Conservation (phyloP, 2,113 vertebrate species). For the Turnix velox region DNA sequence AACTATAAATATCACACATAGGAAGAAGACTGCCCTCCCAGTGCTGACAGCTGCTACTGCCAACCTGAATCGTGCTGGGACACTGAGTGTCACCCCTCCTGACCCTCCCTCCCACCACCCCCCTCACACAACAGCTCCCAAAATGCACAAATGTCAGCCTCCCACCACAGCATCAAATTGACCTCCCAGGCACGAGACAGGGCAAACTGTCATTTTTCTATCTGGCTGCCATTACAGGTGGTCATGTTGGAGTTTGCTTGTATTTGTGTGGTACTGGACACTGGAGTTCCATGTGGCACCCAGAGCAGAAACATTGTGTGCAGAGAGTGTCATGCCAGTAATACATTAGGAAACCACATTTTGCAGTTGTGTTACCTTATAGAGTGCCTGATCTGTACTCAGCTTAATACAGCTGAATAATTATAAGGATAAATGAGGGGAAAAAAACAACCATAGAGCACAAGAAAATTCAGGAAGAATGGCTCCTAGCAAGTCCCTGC, state of each 20-base stretch:
- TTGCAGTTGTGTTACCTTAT: background rate
- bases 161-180: background rate
- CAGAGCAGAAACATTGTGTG: background rate
- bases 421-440: background rate
- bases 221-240: background rate
- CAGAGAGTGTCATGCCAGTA: background rate
- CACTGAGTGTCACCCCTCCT: background rate
- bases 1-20: background rate
- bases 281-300: background rate
- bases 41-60: background rate
- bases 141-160: background rate
- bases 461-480: background rate
- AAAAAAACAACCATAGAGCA: background rate
- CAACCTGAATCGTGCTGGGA: accelerated
- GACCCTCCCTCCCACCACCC: accelerated
- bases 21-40: background rate
- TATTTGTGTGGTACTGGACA: accelerated
- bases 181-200: background rate
- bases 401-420: background rate
- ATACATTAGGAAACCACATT: background rate
- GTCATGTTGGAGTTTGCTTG: background rate
- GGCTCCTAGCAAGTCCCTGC: background rate
- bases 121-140: background rate
- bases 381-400: background rate
- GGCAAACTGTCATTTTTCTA: background rate